A percentile compares a stretch with the other conserved stretches of the same genome.
These are phyloP conservation scores for Melanogrammus aeglefinus DNA, from an alignment of 2,797 vertebrate genomes.

Conservation along the genomic window DNA sequence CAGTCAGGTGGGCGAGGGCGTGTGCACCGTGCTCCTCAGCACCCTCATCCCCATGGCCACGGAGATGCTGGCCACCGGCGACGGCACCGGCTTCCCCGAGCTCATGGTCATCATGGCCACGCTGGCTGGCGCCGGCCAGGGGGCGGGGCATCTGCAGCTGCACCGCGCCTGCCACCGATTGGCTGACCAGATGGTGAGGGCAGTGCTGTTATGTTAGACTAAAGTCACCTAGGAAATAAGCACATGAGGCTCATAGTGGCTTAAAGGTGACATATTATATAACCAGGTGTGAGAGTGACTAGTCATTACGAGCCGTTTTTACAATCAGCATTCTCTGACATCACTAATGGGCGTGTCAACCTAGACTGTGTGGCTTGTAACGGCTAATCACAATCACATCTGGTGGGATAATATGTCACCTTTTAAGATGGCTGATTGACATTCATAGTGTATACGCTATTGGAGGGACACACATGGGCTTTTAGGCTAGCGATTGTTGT, in stretches of 20 bases:
- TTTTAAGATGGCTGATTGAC: background rate
- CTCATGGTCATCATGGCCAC: conserved; percentile 99
- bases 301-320: no score
- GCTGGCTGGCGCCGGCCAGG: conserved; percentile 92
- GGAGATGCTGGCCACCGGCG: conserved; percentile 92
- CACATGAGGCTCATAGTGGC: background rate
- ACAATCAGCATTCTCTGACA: no score
- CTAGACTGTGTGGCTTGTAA: no score
- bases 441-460: background rate
- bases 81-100: conserved; percentile 94
- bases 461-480: background rate
- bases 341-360: no score
- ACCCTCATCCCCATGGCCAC: conserved; percentile 98
- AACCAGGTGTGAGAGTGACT: no score
- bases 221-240: background rate
- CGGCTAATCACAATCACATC: no score
- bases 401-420: no score
- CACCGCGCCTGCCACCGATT: conserved; percentile 93
- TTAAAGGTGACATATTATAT: background rate
- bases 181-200: conserved; percentile 95
- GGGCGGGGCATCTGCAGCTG: conserved; percentile 94
- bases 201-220: background rate
- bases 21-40: conserved; percentile 93
- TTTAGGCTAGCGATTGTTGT: background rate
- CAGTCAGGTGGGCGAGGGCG: conserved; percentile 98